These are phyloP conservation scores for Silurus glanis DNA, from an alignment of 2,113 vertebrate genomes.

Conservation along the genomic window DNA sequence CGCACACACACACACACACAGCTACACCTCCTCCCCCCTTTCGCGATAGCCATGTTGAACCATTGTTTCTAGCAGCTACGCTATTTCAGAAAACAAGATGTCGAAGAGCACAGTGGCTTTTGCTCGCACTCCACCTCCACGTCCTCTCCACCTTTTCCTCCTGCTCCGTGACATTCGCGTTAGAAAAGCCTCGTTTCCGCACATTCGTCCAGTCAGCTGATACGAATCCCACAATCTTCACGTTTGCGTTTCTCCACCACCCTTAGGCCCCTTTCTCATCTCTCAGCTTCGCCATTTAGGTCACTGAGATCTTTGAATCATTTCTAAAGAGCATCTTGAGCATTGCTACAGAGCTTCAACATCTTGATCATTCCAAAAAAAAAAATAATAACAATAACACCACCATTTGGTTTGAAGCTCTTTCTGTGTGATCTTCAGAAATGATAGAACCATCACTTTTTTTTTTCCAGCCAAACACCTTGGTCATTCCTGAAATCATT, in stretches of 20 bases:
- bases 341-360: not conserved
- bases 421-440: too few species aligned
- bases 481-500: too few species aligned
- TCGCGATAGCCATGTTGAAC: slow-evolving; percentile 28
- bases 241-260: not conserved
- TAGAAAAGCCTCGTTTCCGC: not conserved
- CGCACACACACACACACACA: not conserved
- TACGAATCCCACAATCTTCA: slow-evolving; percentile 1
- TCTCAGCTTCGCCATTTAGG: not conserved
- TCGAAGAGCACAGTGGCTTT: not conserved
- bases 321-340: not conserved
- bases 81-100: slow-evolving; percentile 24
- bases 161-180: not conserved
- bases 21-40: not conserved
- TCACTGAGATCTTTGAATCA: not conserved
- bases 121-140: not conserved
- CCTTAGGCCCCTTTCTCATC: not conserved
- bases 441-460: too few species aligned
- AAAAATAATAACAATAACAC: too few species aligned
- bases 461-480: too few species aligned
- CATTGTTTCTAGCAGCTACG: slow-evolving; percentile 1
- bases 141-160: not conserved
- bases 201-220: not conserved
- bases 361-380: not conserved
- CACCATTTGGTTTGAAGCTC: too few species aligned